These are phyloP conservation scores for Rachycentron canadum DNA, from an alignment of 2,797 vertebrate species.

Conservation along the genomic window DNA sequence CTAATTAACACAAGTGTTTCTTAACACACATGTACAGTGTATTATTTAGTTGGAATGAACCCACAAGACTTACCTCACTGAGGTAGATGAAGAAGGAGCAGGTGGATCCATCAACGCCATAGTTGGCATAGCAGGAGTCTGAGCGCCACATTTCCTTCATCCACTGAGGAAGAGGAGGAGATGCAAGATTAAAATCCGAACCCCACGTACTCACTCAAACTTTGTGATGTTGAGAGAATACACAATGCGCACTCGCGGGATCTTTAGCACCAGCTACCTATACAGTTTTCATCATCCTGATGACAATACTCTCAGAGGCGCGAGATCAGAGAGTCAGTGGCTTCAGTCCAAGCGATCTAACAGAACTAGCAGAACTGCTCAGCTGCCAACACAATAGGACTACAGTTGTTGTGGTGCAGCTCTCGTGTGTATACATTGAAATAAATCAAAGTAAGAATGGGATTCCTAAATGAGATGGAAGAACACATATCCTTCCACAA, in stretches of 20 bases:
- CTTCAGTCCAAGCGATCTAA: conserved; percentile 22
- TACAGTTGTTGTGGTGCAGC: background rate
- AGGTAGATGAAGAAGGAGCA: conserved; percentile 99
- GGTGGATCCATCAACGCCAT: conserved; percentile 97
- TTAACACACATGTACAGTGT: too few species aligned
- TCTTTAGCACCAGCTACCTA: background rate
- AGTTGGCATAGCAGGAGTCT: conserved; percentile 93
- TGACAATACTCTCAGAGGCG: background rate
- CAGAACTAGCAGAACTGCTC: conserved; percentile 1
- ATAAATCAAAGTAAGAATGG: conserved; percentile 21
- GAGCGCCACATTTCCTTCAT: conserved; percentile 99
- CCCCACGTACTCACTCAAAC: too few species aligned
- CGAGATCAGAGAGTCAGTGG: background rate
- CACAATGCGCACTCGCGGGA: conserved; percentile 10
- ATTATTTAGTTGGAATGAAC: background rate
- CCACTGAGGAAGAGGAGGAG: conserved; percentile 87
- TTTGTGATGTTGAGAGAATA: background rate
- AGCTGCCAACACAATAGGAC: conserved; percentile 8
- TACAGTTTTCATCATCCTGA: background rate
- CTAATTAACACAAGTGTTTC: too few species aligned
- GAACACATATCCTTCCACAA: background rate
- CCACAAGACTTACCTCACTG: conserved; percentile 91
- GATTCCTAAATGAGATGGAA: background rate
- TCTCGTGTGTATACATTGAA: conserved; percentile 8
- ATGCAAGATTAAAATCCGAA: background rate